phyloP scores from a whole-genome alignment of 2,888 invertebrate species.

The Ormyrus nitidulus region DNA sequence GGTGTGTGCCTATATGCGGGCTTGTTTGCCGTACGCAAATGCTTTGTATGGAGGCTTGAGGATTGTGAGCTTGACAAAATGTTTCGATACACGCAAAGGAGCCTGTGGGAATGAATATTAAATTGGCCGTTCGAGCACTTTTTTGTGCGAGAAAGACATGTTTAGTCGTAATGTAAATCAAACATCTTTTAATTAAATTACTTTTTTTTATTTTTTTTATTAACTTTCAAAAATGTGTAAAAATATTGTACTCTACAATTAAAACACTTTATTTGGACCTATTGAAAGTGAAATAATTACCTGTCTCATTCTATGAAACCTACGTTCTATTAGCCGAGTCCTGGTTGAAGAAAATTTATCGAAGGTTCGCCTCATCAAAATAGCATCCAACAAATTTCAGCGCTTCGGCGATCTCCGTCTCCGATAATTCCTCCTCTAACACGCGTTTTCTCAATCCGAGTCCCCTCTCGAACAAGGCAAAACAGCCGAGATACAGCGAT shows the following conservation, averaged over 20 bases:
- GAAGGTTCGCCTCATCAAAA: constrained; percentile 13
- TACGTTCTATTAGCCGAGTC: too few relatives aligned
- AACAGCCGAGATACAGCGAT: constrained; percentile 20
- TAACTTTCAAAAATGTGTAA: too few relatives aligned
- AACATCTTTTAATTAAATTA: too few relatives aligned
- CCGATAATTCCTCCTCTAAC: constrained; percentile 3
- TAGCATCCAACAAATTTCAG: constrained; percentile 30
- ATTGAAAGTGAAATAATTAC: too few relatives aligned
- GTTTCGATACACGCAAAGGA: constrained; percentile 20
- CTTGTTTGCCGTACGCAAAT: constrained; percentile 32
- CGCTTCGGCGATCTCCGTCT: constrained; percentile 8
- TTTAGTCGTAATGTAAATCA: too few relatives aligned
- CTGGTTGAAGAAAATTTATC: too few relatives aligned
- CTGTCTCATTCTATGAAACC: too few relatives aligned
- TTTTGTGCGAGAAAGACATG: too few relatives aligned
- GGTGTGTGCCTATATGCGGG: neutral
- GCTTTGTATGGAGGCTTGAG: constrained; percentile 16
- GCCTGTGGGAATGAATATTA: constrained; percentile 32
- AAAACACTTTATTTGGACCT: too few relatives aligned
- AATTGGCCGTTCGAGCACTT: too few relatives aligned
- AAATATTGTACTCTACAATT: too few relatives aligned
- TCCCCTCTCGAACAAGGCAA: neutral
- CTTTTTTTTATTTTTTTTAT: too few relatives aligned
- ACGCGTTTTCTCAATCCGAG: constrained; percentile 21
- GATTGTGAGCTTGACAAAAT: constrained; percentile 35